These are phyloP conservation scores for Chrysolina haemoptera DNA, from an alignment of 2,888 invertebrate genomes.

Conservation along the genomic window DNA sequence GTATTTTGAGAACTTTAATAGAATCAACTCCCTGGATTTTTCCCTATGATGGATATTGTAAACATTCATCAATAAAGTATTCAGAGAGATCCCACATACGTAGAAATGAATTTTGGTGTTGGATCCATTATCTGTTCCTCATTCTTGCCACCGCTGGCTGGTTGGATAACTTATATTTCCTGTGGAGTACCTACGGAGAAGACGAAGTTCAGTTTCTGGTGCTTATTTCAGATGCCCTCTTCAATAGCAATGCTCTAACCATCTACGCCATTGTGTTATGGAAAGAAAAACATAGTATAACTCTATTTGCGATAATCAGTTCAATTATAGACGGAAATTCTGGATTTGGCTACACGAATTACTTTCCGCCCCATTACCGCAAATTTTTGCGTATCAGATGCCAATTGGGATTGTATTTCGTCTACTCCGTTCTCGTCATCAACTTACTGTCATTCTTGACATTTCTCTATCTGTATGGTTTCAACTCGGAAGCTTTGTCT, in stretches of 20 bases:
- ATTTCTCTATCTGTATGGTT: background rate
- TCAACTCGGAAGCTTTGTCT: background rate
- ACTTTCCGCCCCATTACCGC: background rate
- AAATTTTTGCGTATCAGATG: background rate
- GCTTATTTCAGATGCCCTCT: background rate
- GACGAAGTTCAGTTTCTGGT: background rate
- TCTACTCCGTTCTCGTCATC: background rate
- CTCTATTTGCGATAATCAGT: background rate
- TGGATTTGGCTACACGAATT: background rate
- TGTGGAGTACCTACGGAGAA: background rate
- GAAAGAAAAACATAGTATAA: background rate
- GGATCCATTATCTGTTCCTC: background rate
- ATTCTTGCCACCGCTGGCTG: background rate
- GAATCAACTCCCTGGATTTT: background rate
- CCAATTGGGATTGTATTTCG: background rate
- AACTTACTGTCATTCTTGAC: background rate
- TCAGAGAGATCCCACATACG: background rate
- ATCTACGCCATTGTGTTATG: background rate
- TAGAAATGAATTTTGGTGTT: background rate
- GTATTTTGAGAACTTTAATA: background rate
- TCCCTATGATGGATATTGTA: background rate
- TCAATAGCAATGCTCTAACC: background rate
- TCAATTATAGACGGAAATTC: background rate
- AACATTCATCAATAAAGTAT: background rate
- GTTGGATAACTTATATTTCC: background rate